These are phyloP conservation scores for Cettia cetti DNA, from an alignment of 2,113 vertebrate genomes.

Conservation along the genomic window DNA sequence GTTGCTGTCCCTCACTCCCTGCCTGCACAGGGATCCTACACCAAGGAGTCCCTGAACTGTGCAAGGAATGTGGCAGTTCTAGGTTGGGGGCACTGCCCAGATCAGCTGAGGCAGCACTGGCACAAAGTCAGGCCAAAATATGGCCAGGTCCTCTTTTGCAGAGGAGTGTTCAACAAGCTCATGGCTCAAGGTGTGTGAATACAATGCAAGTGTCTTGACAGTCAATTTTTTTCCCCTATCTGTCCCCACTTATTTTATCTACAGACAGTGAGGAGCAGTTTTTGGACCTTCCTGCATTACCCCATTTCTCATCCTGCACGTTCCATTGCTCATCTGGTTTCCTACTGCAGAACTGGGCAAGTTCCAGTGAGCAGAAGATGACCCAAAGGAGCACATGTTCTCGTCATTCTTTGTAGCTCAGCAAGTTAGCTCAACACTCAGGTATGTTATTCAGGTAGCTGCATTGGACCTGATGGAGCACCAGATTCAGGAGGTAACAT, in stretches of 20 bases:
- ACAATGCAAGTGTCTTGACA: fast-evolving
- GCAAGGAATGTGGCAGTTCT: no score
- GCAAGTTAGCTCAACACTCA: not conserved
- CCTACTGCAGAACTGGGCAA: not conserved
- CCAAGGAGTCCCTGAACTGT: no score
- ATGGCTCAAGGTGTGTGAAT: fast-evolving
- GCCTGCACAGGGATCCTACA: not conserved
- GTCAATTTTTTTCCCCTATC: not conserved
- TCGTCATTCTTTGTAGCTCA: not conserved
- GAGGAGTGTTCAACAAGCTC: not conserved
- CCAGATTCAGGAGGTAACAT: not conserved
- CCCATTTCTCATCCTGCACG: not conserved
- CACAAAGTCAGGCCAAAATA: fast-evolving
- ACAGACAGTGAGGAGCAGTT: not conserved
- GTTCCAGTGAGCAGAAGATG: not conserved
- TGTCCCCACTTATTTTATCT: not conserved
- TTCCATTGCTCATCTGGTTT: not conserved
- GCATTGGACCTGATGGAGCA: not conserved
- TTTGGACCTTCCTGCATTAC: not conserved
- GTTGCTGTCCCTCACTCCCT: not conserved
- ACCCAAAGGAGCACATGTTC: not conserved
- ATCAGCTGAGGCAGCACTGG: not conserved
- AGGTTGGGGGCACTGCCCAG: not conserved
- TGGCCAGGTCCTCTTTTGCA: not conserved
- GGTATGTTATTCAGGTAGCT: not conserved